phyloP scores from a whole-genome alignment of 1,140 invertebrate species.

The Euwallacea similis region DNA sequence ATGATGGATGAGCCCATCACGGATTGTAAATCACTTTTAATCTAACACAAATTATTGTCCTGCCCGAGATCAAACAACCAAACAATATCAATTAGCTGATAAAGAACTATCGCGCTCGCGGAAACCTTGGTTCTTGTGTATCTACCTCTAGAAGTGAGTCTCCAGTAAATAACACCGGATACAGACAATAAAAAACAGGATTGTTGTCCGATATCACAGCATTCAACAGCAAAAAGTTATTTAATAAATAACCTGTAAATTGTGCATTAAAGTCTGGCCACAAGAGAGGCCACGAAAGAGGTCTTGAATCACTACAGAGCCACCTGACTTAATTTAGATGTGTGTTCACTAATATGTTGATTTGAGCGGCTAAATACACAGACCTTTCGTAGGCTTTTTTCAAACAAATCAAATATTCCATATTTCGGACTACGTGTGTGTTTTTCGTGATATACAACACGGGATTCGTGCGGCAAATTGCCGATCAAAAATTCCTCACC shows the following conservation, averaged over 20 bases:
- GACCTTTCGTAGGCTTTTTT: too few relatives aligned
- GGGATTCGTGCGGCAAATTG: constrained; percentile 25
- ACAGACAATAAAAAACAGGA: neutral
- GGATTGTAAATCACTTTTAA: constrained; percentile 52
- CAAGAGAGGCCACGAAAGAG: too few relatives aligned
- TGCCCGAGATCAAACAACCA: constrained; percentile 34
- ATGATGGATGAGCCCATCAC: constrained; percentile 46
- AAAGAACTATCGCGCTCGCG: constrained; percentile 11
- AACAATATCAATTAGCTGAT: constrained; percentile 39
- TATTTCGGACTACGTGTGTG: constrained; percentile 15
- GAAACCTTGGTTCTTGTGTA: too few relatives aligned
- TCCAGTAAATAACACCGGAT: neutral
- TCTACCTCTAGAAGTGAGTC: too few relatives aligned
- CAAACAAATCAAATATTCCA: constrained; percentile 33
- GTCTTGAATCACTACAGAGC: too few relatives aligned
- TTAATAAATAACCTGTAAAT: too few relatives aligned
- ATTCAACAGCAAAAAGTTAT: neutral
- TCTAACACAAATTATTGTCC: constrained; percentile 47
- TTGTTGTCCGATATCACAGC: neutral
- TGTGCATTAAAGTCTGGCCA: too few relatives aligned
- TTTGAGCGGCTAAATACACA: too few relatives aligned
- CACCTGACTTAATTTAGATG: too few relatives aligned
- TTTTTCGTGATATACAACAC: constrained; percentile 23
- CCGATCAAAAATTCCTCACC: constrained; percentile 24
- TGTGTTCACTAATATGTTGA: too few relatives aligned